Evolutionary conservation across 2,888 invertebrate species (phyloP).

Genomic region (Apodemia duryi): DNA sequence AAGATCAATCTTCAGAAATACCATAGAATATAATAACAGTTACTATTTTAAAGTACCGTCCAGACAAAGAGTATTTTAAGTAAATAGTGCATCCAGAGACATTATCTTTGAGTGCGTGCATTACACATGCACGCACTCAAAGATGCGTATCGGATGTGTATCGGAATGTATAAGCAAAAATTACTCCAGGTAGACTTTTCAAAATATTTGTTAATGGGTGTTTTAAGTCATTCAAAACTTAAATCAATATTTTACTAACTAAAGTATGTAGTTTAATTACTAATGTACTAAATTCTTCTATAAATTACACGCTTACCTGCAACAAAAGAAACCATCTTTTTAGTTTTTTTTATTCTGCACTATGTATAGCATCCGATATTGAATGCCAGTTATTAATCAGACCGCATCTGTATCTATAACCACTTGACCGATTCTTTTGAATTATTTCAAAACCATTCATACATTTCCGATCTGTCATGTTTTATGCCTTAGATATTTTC

Average conservation of each 20-base stretch:
- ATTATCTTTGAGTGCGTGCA: no score
- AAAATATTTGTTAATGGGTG: no score
- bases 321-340: not conserved
- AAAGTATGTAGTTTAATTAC: not conserved
- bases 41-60: no score
- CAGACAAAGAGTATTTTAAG: no score
- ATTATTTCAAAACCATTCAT: conserved; percentile 1
- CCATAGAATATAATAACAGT: no score
- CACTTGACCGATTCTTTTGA: conserved; percentile 3
- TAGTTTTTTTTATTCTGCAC: not conserved
- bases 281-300: not conserved
- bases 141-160: no score
- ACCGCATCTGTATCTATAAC: conserved; percentile 1
- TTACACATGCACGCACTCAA: no score
- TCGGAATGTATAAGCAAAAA: no score
- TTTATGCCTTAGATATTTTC: not conserved
- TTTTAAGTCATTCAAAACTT: not conserved
- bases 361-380: not conserved
- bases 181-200: no score
- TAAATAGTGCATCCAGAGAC: no score
- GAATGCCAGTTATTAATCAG: conserved; percentile 1
- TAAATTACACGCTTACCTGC: conserved; percentile 5
- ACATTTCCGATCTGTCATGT: not conserved
- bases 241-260: no score
- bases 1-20: no score